Evolutionary conservation across 2,888 invertebrate genomes (phyloP).

Genomic region (Craniophora ligustri): DNA sequence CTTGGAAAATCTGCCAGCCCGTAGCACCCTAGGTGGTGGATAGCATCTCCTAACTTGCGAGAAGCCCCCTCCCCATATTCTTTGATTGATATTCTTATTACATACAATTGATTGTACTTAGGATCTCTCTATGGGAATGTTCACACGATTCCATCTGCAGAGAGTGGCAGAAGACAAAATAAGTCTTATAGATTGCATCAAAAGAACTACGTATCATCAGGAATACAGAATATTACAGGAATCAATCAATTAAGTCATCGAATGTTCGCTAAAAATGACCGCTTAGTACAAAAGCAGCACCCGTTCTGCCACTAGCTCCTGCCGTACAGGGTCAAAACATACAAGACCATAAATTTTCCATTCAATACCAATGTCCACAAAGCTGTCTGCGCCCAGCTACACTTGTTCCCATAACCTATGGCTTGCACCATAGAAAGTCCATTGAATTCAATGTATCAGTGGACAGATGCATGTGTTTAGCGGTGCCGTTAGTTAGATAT

Average conservation of each 20-base stretch:
- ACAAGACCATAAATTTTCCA: slow-evolving; percentile 53
- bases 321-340: slow-evolving; percentile 47
- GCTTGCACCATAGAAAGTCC: slow-evolving; percentile 54
- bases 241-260: too few relatives aligned
- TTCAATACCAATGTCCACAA: slow-evolving; percentile 54
- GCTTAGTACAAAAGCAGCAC: slow-evolving; percentile 14
- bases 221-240: too few relatives aligned
- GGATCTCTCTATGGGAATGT: not conserved
- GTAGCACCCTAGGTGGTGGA: too few relatives aligned
- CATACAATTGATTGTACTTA: not conserved
- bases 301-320: slow-evolving; percentile 23
- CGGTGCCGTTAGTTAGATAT: slow-evolving; percentile 50
- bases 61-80: too few relatives aligned
- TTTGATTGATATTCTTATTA: not conserved
- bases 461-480: slow-evolving; percentile 57
- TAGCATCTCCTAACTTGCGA: too few relatives aligned
- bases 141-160: not conserved
- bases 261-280: not conserved
- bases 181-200: too few relatives aligned
- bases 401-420: slow-evolving; percentile 61
- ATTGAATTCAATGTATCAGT: slow-evolving; percentile 52
- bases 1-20: too few relatives aligned
- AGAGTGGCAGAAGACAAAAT: too few relatives aligned
- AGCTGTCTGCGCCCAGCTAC: slow-evolving; percentile 53
- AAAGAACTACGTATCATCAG: too few relatives aligned